These are phyloP conservation scores for Platichthys flesus DNA, from an alignment of 2,113 vertebrate species.

Conservation along the genomic window DNA sequence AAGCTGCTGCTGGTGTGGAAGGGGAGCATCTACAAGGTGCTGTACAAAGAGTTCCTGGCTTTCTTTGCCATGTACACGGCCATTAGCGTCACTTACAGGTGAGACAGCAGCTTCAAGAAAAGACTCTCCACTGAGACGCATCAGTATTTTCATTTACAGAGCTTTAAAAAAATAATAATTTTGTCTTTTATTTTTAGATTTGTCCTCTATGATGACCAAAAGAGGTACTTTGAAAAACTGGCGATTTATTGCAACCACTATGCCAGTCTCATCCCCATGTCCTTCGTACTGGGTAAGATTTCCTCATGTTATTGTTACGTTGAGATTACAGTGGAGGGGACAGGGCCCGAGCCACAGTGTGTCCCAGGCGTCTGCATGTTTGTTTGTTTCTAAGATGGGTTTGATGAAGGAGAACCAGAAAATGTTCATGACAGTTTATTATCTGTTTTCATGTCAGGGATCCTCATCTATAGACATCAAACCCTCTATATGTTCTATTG, in stretches of 20 bases:
- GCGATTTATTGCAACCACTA: constrained; percentile 94
- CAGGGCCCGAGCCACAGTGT: no score
- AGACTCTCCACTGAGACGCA: neutral
- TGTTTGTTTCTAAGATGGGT: neutral
- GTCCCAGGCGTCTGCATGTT: neutral
- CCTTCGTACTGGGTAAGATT: constrained; percentile 90
- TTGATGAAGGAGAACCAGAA: neutral
- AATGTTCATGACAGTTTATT: neutral
- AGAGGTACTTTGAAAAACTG: constrained; percentile 91
- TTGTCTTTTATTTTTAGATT: constrained; percentile 74
- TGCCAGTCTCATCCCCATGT: constrained; percentile 92
- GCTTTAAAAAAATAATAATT: neutral
- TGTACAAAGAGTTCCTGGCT: constrained; percentile 91
- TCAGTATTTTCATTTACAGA: neutral
- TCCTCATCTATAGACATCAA: neutral
- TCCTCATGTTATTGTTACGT: neutral
- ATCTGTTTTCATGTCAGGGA: neutral
- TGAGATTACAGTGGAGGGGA: neutral
- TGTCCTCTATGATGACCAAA: constrained; percentile 85
- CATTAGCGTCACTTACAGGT: constrained; percentile 93
- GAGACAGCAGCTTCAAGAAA: constrained; percentile 28
- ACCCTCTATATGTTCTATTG: no score
- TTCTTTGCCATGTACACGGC: constrained; percentile 88
- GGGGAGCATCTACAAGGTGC: constrained; percentile 94
- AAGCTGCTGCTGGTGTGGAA: constrained; percentile 91